A percentile compares a stretch with the other conserved stretches of the same genome.
Evolutionary conservation across 2,113 vertebrate species (phyloP).

Genomic region (Trichechus manatus): DNA sequence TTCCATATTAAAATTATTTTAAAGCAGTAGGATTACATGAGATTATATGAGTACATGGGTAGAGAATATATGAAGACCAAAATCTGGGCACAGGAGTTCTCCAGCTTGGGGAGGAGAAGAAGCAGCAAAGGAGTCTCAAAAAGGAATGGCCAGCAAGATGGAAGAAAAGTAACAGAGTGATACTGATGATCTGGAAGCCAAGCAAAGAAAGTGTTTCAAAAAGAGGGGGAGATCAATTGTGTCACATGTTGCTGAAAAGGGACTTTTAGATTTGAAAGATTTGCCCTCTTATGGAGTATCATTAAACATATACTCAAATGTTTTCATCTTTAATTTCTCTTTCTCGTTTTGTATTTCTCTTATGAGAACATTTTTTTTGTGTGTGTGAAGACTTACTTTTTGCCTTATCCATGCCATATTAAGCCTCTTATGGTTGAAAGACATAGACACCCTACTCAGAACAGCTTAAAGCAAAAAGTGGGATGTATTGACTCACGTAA

Average conservation of each 20-base stretch:
- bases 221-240: not conserved
- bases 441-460: not conserved
- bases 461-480: not conserved
- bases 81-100: not conserved
- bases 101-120: not conserved
- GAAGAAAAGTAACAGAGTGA: not conserved
- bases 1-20: slow-evolving; percentile 34
- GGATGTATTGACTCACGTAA: not conserved
- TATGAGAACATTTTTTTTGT: not conserved
- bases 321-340: not conserved
- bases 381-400: slow-evolving; percentile 9
- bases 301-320: not conserved
- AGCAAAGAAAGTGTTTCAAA: not conserved
- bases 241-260: not conserved
- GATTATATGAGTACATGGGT: not conserved
- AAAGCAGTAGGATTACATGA: not conserved
- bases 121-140: not conserved
- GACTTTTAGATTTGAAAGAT: not conserved
- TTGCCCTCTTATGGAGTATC: not conserved
- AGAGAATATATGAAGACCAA: not conserved
- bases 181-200: not conserved
- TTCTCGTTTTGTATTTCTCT: slow-evolving; percentile 55
- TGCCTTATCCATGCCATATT: not conserved
- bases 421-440: not conserved
- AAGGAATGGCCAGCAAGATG: not conserved